Percentiles rank a stretch among this genome's conserved stretches.
phyloP scores from a whole-genome alignment of 2,113 vertebrate species.

The Acanthisitta chloris region DNA sequence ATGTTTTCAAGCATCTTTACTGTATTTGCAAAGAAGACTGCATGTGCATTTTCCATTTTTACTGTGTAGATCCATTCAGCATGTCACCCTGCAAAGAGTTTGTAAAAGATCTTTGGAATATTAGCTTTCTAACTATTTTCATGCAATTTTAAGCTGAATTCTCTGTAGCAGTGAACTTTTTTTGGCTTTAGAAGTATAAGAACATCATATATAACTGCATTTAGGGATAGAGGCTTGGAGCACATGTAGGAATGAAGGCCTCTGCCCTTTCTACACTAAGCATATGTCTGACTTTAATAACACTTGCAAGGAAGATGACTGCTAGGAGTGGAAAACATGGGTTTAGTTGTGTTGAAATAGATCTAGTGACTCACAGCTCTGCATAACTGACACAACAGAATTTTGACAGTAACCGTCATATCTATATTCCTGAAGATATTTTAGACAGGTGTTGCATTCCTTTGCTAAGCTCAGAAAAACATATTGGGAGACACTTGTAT shows the following conservation, averaged over 20 bases:
- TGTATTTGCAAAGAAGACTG: background rate
- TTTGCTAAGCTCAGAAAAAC: background rate
- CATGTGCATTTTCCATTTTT: background rate
- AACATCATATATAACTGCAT: background rate
- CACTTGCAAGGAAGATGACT: background rate
- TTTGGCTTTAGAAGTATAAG: background rate
- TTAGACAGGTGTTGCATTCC: background rate
- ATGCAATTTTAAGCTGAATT: background rate
- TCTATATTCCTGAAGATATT: background rate
- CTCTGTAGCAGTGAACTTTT: background rate
- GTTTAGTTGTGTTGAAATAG: background rate
- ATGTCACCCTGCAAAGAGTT: background rate
- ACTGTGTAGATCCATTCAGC: background rate
- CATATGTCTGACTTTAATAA: background rate
- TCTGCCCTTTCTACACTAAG: background rate
- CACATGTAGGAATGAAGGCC: background rate
- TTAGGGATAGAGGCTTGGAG: background rate
- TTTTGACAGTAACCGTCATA: background rate
- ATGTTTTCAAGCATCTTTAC: background rate
- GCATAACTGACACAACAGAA: background rate
- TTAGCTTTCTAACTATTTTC: background rate
- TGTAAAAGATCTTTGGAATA: background rate
- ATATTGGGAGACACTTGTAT: background rate
- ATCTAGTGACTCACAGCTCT: conserved; percentile 28
- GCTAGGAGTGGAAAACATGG: background rate